Percentiles rank a stretch among this genome's conserved stretches.
Evolutionary conservation across 2,113 vertebrate species (phyloP).

Genomic region (Crypturellus undulatus): DNA sequence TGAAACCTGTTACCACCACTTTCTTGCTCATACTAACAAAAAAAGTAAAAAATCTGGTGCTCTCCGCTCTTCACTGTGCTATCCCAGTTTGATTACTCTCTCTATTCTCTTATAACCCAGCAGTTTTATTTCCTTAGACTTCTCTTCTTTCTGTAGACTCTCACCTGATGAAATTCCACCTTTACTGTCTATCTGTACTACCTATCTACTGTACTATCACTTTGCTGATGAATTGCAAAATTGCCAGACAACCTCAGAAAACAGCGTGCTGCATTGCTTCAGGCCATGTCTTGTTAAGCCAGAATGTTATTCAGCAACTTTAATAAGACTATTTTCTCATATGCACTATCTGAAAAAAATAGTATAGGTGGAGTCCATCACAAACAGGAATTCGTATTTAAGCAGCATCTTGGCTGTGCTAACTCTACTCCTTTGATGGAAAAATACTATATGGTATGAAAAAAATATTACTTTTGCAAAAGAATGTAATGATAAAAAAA

Average conservation of each 20-base stretch:
- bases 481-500: too few relatives aligned
- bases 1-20: conserved; percentile 39
- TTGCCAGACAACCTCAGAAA: background rate
- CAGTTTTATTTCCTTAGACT: background rate
- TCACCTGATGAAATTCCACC: background rate
- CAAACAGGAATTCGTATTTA: conserved; percentile 48
- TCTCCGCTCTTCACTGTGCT: background rate
- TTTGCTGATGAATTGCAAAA: background rate
- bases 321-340: conserved; percentile 19
- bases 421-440: conserved; percentile 38
- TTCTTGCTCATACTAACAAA: background rate
- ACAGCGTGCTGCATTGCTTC: background rate
- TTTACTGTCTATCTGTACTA: background rate
- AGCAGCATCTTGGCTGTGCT: conserved; percentile 11
- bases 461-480: background rate
- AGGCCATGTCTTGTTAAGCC: background rate
- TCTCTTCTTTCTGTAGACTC: background rate
- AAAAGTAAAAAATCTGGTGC: background rate
- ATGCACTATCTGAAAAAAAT: background rate
- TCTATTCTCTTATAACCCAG: background rate
- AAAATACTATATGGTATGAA: conserved; percentile 39
- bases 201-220: background rate
- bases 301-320: background rate
- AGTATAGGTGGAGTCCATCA: background rate
- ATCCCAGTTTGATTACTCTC: background rate